Evolutionary conservation across 2,888 invertebrate species (phyloP), one percentile per base, ranked within the genome.

Genomic region (Eucriotettix oculatus): DNA sequence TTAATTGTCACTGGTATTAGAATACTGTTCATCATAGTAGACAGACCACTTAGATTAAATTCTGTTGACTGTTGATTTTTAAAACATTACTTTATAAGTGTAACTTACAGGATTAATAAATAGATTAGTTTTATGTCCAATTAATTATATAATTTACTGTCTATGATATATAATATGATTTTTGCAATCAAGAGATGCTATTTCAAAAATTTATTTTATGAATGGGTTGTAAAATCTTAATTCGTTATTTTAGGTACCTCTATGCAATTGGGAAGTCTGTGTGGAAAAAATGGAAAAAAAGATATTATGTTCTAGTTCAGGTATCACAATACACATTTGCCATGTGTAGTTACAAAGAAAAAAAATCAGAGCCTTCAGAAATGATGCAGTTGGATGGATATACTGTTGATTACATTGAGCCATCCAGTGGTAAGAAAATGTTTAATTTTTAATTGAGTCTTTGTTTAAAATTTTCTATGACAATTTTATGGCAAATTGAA

Each of bases 301-400:
- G 99, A 61, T 99, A 98, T 76, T 97, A 91, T 81, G 96, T 98
- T 65, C 79, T 99, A 66, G 98, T 99, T 56, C 98, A 99, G 82
- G 97, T 98, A 54, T 97, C 97, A 64, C 99, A 99, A 78, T 99
- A 99, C 76, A 98, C 98, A 52, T 99, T 99, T 78, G 98, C 99
- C 54, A 91, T 99, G 85, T 99, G 99, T 78, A 97, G 95, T 69
- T 99, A 98, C 75, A 91, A 97, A 75, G 97, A 99, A 76, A 98
- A 97, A 80, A 98, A 98, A 77, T 90, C 94, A 40, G 98, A 99
- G 75, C 99, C 99, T 14, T 93, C 96, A 41, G 99, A 99, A 78
- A 97, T 99, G 92, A 94, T 98, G 90, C 97, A 98, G 75, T 79
- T 99, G 61, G 99, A 99, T 75, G 98, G 96, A 16, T 99, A 96